Evolutionary conservation across 1,140 invertebrate genomes (phyloP), one percentile per base, ranked within the genome.

Genomic region (Pachypeltis micranthus): DNA sequence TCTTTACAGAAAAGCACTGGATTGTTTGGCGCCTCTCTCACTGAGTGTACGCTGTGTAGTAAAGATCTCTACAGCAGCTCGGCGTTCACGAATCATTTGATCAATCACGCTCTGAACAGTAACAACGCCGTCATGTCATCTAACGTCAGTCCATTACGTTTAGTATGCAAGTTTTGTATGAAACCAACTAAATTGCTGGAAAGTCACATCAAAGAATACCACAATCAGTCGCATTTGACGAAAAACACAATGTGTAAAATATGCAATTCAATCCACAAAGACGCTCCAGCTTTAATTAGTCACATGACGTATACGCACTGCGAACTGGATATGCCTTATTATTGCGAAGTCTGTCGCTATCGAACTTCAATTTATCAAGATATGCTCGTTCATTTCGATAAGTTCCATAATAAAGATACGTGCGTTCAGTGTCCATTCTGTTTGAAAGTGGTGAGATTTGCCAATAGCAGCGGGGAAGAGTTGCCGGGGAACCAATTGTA

Each of bases 301-400:
- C 57, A 59, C 19, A 59, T 59, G 57, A n/a, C 25, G 10, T 59
- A n/a, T 4, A 31, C 57, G 2, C 57, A 59, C 29, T 16, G n/a
- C 31, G 57, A 59, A 34, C 57, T 59, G 12, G 57, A 59, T n/a
- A 14, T 59, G 26, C 57, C 57, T 1, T 59, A 59, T 31, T 29
- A 14, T 29, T 59, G 57, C 28, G 57, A 59, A 23, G n/a, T 59
- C 3, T 59, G 57, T 31, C n/a, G 31, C 7, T 59, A 19, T 19
- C 25, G 57, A 29, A 59, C 57, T 29, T 59, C 57, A 29, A 59
- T 59, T 29, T 59, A 29, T 19, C 26, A 59, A 34, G 57, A 28
- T 7, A 59, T 59, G 12, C 28, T 29, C 10, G 19, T 2, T 29
- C 57, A 59, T 59, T 59, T 59, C 27, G 26, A 16, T n/a, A 14